A percentile compares a stretch with the other conserved stretches of the same genome.
phyloP scores from a whole-genome alignment of 1,140 invertebrate genomes.

The Berghia stephanieae region DNA sequence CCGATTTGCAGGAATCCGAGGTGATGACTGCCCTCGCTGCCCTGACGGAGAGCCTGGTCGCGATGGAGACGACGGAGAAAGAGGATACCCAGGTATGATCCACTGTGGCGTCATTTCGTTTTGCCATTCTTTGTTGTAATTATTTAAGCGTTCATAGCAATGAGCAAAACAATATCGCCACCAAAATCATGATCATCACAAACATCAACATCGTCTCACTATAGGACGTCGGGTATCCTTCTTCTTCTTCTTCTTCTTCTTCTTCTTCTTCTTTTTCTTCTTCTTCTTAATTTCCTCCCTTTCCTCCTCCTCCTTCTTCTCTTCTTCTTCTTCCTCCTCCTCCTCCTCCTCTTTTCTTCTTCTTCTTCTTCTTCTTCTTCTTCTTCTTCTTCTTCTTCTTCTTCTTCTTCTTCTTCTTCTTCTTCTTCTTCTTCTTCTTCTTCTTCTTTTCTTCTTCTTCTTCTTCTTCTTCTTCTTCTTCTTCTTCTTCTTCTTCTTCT shows the following conservation, averaged over 20 bases:
- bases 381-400: too few relatives aligned
- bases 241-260: not conserved
- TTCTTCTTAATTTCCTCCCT: not conserved
- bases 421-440: too few relatives aligned
- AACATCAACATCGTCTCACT: not conserved
- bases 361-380: too few relatives aligned
- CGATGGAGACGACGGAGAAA: constrained; percentile 70
- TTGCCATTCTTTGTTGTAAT: too few relatives aligned
- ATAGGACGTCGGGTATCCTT: constrained; percentile 43
- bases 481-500: too few relatives aligned
- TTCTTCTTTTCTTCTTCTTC: too few relatives aligned
- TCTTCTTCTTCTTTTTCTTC: not conserved
- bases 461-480: too few relatives aligned
- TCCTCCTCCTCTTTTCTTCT: too few relatives aligned
- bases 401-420: too few relatives aligned
- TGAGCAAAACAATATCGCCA: not conserved
- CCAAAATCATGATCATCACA: not conserved
- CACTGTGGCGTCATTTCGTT: too few relatives aligned
- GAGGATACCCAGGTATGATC: constrained; percentile 73
- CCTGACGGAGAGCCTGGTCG: constrained; percentile 46
- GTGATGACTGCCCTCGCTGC: constrained; percentile 47
- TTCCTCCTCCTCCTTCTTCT: not conserved
- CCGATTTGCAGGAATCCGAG: constrained; percentile 34
- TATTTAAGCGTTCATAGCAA: not conserved
- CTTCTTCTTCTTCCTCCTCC: not conserved